Base-by-base conservation (phyloP, 2,113 vertebrate genomes). In the Oenanthe oenanthe region DNA sequence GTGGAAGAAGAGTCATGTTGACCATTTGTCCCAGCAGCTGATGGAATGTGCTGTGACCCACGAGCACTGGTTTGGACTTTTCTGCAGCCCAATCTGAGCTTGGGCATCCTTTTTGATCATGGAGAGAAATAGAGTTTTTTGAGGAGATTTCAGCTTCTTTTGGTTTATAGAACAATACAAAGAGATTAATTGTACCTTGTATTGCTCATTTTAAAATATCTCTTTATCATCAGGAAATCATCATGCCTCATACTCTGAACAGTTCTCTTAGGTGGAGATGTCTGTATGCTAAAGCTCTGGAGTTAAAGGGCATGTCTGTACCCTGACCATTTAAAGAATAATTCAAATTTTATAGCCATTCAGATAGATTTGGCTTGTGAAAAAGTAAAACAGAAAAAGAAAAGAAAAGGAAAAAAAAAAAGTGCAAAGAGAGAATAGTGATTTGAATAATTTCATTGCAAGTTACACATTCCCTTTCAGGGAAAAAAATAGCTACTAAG, bases 401-500 rank as follows among this genome's bases (percentile, higher is more conserved):
- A 5, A 13, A 21, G 8, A 11, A 20, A 34, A 11, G 25, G 12
- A 11, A 9, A 21, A 34, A 9, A 36, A n/a, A 5, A 13, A 26
- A 10, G 14, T 25, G 13, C 1, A 25, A 12, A 32, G 13, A 28
- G 1, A 10, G 4, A 47, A 5, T 3, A 20, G 3, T 22, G 3
- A 17, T 12, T 38, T 31, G 4, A 5, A 5, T 78, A 38, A 43
- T 70, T 84, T 60, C 3, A 21, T 43, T 66, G 11, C 13, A 65
- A 87, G 20, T 7, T 50, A 21, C 17, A 17, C 11, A 42, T 40
- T 45, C 1, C 1, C 31, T 80, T 12, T 48, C 9, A 42, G 17
- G 7, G 36, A 68, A 88, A 83, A 51, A 38, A 88, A 14, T 43
- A 65, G 3, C 24, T 74, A 66, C 5, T 36, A 54, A 80, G 36